Evolutionary conservation across 2,888 invertebrate genomes (phyloP).

Genomic region (Andrena haemorrhoa): DNA sequence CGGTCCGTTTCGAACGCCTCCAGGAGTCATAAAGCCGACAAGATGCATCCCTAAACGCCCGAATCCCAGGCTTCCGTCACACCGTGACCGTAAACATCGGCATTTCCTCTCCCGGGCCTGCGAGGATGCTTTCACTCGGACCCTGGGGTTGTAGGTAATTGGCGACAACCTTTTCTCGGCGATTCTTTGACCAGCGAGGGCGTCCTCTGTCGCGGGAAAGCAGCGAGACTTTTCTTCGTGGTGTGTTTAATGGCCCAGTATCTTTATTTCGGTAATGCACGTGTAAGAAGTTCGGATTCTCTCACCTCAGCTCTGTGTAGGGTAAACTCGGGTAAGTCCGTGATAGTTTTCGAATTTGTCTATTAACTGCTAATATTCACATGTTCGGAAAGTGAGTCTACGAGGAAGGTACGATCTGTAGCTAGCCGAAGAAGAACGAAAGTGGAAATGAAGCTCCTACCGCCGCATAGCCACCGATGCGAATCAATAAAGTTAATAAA

Average conservation of each 20-base stretch:
- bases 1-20: conserved; percentile 21
- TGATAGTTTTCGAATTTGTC: too few species aligned
- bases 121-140: conserved; percentile 21
- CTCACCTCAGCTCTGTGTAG: too few species aligned
- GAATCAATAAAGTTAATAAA: conserved; percentile 66
- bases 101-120: conserved; percentile 16
- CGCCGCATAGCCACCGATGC: conserved; percentile 3
- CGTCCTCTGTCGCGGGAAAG: background rate
- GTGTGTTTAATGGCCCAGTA: background rate
- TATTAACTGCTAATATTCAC: too few species aligned
- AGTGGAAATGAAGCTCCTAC: conserved; percentile 18
- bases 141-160: conserved; percentile 25
- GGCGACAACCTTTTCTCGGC: background rate
- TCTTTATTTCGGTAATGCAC: background rate
- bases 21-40: conserved; percentile 65
- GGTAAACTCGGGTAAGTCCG: too few species aligned
- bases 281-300: too few species aligned
- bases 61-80: conserved; percentile 46
- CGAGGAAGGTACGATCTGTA: background rate
- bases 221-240: background rate
- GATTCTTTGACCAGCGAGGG: background rate
- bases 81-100: conserved; percentile 44
- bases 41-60: conserved; percentile 55
- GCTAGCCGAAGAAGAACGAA: conserved; percentile 13
- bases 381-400: too few species aligned